A percentile compares a stretch with the other conserved stretches of the same genome.
These are phyloP conservation scores for Garra rufa DNA, from an alignment of 2,113 vertebrate genomes.

Conservation along the genomic window DNA sequence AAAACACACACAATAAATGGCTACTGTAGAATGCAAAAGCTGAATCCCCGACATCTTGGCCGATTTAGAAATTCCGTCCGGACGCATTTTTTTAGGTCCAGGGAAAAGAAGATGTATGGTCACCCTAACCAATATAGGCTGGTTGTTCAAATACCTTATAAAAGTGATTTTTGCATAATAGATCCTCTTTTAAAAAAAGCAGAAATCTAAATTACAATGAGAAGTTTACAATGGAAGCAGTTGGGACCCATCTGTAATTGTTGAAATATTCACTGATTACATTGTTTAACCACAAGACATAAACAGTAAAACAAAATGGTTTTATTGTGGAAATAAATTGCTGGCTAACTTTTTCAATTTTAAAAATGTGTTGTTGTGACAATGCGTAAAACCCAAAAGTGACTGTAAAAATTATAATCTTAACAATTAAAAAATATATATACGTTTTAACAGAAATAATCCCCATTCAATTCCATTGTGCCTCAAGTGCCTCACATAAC, in stretches of 20 bases:
- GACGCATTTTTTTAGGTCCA: too few species aligned
- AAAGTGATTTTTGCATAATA: too few species aligned
- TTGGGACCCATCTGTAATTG: background rate
- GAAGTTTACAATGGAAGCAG: background rate
- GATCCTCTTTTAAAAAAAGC: too few species aligned
- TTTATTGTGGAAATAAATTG: background rate
- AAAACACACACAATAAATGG: too few species aligned
- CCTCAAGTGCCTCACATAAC: background rate
- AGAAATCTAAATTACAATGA: too few species aligned
- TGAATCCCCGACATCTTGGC: too few species aligned
- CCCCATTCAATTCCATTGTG: background rate
- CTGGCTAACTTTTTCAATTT: background rate
- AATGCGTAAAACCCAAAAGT: background rate
- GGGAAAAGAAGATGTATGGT: too few species aligned
- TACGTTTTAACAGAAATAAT: too few species aligned
- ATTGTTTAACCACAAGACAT: background rate
- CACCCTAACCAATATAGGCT: too few species aligned
- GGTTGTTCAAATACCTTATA: too few species aligned
- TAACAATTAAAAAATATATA: background rate
- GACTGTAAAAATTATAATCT: background rate
- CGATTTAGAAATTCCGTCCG: too few species aligned
- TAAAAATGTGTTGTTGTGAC: background rate
- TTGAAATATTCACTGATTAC: background rate
- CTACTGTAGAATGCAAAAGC: too few species aligned
- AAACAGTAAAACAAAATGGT: background rate